phyloP scores from a whole-genome alignment of 2,888 invertebrate genomes.

The Amaurobius ferox region DNA sequence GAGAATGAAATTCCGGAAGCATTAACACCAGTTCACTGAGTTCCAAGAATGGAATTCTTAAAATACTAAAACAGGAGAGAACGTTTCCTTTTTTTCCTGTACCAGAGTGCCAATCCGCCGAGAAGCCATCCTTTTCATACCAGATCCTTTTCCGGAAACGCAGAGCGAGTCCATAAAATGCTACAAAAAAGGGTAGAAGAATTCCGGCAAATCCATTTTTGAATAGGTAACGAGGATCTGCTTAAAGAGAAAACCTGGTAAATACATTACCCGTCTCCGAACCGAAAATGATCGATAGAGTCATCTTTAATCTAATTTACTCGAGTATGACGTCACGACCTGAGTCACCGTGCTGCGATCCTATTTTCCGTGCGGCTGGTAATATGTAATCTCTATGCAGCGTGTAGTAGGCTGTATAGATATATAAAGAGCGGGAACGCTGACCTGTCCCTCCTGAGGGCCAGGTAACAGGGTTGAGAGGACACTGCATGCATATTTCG shows the following conservation, averaged over 20 bases:
- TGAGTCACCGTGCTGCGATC: conserved; percentile 39
- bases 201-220: conserved; percentile 68
- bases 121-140: too few relatives aligned
- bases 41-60: too few relatives aligned
- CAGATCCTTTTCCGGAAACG: too few relatives aligned
- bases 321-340: conserved; percentile 59
- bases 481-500: too few relatives aligned
- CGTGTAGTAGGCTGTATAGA: background rate
- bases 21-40: too few relatives aligned
- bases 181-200: background rate
- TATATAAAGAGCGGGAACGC: conserved; percentile 37
- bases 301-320: conserved; percentile 72
- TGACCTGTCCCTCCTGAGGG: conserved; percentile 61
- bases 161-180: too few relatives aligned
- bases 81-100: too few relatives aligned
- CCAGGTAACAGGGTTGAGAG: conserved; percentile 2
- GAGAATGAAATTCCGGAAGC: too few relatives aligned
- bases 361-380: conserved; percentile 69
- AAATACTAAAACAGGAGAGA: too few relatives aligned
- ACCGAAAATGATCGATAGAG: conserved; percentile 71
- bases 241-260: conserved; percentile 66
- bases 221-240: conserved; percentile 66
- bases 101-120: too few relatives aligned
- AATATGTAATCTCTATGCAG: conserved; percentile 72
- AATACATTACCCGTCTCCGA: conserved; percentile 65